Percentiles rank a stretch among this genome's conserved stretches.
Conservation (phyloP, 2,888 invertebrate species). For the Cepaea hortensis region DNA sequence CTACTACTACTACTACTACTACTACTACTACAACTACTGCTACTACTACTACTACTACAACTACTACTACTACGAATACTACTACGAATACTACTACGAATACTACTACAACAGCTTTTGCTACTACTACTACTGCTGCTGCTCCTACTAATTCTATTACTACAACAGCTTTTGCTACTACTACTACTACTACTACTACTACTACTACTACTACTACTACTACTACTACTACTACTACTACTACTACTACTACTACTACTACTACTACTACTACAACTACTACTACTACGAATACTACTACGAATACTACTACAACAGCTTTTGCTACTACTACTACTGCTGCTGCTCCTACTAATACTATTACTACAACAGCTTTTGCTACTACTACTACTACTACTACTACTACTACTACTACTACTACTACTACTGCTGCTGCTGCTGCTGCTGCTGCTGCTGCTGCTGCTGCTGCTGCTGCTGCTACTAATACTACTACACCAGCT, state of each 20-base stretch:
- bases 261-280: constrained; percentile 5
- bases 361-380: too few relatives aligned
- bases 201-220: constrained; percentile 7
- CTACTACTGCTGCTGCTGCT: constrained; percentile 49
- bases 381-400: background rate
- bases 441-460: constrained; percentile 41
- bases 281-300: too few relatives aligned
- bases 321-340: too few relatives aligned
- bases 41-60: constrained; percentile 37
- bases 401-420: constrained; percentile 35
- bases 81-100: constrained; percentile 38
- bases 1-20: constrained; percentile 44
- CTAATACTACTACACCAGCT: background rate
- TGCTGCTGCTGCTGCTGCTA: background rate
- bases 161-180: too few relatives aligned
- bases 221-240: background rate
- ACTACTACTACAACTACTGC: background rate
- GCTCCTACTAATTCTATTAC: too few relatives aligned
- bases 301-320: too few relatives aligned
- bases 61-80: background rate
- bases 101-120: constrained; percentile 35
- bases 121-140: background rate
- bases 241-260: constrained; percentile 5
- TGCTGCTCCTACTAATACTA: too few relatives aligned
- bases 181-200: constrained; percentile 6